A percentile compares a stretch with the other conserved stretches of the same genome.
These are phyloP conservation scores for Eidolon helvum DNA, from an alignment of 2,113 vertebrate species.

Conservation along the genomic window DNA sequence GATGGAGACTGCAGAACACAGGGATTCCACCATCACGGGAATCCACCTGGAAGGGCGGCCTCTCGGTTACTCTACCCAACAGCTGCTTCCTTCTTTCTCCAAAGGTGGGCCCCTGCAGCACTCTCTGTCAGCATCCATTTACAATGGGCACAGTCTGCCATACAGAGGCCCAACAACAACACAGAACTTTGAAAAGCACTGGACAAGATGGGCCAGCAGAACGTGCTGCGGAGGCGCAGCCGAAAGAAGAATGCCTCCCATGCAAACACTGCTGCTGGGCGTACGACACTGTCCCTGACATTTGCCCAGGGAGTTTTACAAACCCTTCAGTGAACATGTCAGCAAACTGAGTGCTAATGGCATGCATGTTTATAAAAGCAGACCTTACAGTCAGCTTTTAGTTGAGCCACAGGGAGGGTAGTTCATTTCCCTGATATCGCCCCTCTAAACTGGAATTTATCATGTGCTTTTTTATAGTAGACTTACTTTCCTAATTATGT, in stretches of 20 bases:
- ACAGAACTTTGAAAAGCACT: constrained; percentile 60
- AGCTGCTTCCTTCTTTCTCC: constrained; percentile 16
- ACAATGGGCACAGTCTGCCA: constrained; percentile 60
- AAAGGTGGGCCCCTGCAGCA: constrained; percentile 46
- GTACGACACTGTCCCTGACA: background rate
- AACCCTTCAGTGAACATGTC: background rate
- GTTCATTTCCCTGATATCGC: background rate
- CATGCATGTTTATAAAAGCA: background rate
- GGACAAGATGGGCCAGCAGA: background rate
- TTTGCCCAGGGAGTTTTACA: background rate
- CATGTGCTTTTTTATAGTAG: background rate
- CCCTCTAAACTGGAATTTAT: background rate
- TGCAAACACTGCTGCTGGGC: background rate
- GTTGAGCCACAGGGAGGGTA: background rate
- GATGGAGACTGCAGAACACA: background rate
- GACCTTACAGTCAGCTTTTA: background rate
- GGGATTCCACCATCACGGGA: background rate
- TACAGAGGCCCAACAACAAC: constrained; percentile 71
- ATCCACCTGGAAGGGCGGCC: background rate
- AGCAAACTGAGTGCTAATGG: background rate
- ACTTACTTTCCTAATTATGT: constrained; percentile 51
- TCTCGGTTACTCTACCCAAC: background rate
- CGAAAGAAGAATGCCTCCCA: background rate
- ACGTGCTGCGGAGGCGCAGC: background rate
- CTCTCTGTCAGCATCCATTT: constrained; percentile 56